Evolutionary conservation across 2,888 invertebrate genomes (phyloP).

Genomic region (Sinelater perroti): DNA sequence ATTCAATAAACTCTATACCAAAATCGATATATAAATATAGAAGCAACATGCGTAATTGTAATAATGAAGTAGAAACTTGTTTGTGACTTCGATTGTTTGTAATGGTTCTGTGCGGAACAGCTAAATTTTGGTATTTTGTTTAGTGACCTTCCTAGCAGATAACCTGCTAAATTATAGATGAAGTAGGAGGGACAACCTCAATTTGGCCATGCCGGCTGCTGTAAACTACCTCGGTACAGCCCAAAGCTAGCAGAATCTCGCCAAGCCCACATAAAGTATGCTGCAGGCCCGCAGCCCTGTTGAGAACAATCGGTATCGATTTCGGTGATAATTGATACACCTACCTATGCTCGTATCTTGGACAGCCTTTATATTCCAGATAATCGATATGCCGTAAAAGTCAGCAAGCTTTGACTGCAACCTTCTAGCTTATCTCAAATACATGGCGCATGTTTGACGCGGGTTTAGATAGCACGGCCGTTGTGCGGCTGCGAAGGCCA

Average conservation of each 20-base stretch:
- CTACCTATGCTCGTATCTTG: conserved; percentile 18
- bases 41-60: no score
- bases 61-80: no score
- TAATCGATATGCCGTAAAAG: conserved; percentile 30
- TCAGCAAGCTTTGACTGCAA: conserved; percentile 16
- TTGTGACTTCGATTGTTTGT: no score
- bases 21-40: conserved; percentile 1
- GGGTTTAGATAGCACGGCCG: no score
- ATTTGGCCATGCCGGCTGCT: no score
- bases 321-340: conserved; percentile 23
- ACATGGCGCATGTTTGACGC: conserved; percentile 21
- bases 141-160: no score
- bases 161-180: no score
- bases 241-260: background rate
- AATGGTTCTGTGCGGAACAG: no score
- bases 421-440: conserved; percentile 25
- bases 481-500: conserved; percentile 17
- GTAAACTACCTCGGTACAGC: no score
- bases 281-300: background rate
- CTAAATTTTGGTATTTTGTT: no score
- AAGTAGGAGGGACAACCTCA: no score
- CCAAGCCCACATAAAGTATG: conserved; percentile 6
- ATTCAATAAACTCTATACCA: background rate
- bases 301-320: conserved; percentile 27
- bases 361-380: conserved; percentile 24